These are phyloP conservation scores for Aporophyla nigra DNA, from an alignment of 2,888 invertebrate genomes.

Conservation along the genomic window DNA sequence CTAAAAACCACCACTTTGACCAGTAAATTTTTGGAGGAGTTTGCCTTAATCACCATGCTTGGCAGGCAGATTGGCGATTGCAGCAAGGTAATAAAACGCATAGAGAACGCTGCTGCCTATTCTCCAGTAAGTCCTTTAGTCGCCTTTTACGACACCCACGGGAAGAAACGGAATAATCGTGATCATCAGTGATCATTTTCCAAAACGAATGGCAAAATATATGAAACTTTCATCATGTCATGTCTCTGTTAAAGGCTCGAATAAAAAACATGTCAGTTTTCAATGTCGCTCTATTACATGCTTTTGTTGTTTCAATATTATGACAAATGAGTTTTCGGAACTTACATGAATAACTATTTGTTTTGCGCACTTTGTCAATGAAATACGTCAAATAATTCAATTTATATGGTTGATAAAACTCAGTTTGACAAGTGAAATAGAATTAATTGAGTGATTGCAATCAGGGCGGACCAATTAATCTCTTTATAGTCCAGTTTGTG, in stretches of 20 bases:
- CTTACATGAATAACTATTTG: background rate
- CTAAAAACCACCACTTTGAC: no score
- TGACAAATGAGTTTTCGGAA: background rate
- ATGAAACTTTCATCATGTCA: no score
- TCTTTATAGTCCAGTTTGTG: background rate
- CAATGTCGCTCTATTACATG: background rate
- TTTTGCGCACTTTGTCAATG: background rate
- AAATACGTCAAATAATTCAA: background rate
- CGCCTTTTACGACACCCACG: no score
- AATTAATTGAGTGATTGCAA: conserved; percentile 1
- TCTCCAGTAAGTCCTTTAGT: no score
- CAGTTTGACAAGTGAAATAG: background rate
- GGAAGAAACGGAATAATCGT: no score
- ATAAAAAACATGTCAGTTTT: background rate
- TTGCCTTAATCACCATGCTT: no score
- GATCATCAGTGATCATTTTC: background rate
- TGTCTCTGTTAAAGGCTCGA: background rate
- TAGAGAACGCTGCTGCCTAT: no score
- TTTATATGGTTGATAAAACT: background rate
- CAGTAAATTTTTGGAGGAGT: no score
- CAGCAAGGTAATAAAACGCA: no score
- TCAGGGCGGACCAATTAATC: background rate
- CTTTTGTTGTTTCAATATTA: background rate
- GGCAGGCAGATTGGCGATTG: no score
- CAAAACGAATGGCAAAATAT: no score